phyloP scores from a whole-genome alignment of 2,888 invertebrate species.

The Drosophila merina region DNA sequence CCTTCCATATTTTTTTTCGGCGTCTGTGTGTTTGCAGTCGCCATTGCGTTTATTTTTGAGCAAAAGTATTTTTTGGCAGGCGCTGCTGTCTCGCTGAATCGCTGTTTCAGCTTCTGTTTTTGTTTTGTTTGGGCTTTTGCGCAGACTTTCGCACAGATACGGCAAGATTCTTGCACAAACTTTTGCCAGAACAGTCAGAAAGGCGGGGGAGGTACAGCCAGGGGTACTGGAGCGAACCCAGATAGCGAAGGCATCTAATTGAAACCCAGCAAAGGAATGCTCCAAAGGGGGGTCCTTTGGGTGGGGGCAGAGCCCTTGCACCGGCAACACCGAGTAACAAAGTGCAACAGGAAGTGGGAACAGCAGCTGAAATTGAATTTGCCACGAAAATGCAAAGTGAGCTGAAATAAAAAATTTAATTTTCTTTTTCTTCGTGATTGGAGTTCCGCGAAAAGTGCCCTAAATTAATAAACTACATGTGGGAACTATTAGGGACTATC shows the following conservation, averaged over 20 bases:
- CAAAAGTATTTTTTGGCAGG: conserved; percentile 52
- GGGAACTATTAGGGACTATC: background rate
- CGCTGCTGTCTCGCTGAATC: conserved; percentile 6
- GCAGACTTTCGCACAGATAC: conserved; percentile 35
- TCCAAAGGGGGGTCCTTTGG: background rate
- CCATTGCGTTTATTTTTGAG: conserved; percentile 45
- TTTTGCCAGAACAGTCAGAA: conserved; percentile 11
- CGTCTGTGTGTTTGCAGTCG: conserved; percentile 34
- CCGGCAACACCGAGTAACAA: conserved; percentile 12
- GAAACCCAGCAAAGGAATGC: conserved; percentile 44
- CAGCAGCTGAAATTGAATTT: conserved; percentile 43
- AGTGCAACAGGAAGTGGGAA: conserved; percentile 49
- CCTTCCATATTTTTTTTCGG: conserved; percentile 14
- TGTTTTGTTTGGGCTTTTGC: conserved; percentile 26
- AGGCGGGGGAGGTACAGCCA: conserved; percentile 4
- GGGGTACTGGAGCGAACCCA: conserved; percentile 20
- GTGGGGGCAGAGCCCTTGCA: background rate
- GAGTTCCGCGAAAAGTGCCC: conserved; percentile 14
- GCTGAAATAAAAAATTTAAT: conserved; percentile 44
- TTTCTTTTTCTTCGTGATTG: conserved; percentile 25
- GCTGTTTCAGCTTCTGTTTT: conserved; percentile 29
- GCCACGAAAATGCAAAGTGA: conserved; percentile 41
- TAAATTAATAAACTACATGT: background rate
- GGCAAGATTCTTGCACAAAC: conserved; percentile 40
- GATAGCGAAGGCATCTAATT: conserved; percentile 52